Evolutionary conservation across 2,888 invertebrate species (phyloP).

Genomic region (Antheraea assamensis): DNA sequence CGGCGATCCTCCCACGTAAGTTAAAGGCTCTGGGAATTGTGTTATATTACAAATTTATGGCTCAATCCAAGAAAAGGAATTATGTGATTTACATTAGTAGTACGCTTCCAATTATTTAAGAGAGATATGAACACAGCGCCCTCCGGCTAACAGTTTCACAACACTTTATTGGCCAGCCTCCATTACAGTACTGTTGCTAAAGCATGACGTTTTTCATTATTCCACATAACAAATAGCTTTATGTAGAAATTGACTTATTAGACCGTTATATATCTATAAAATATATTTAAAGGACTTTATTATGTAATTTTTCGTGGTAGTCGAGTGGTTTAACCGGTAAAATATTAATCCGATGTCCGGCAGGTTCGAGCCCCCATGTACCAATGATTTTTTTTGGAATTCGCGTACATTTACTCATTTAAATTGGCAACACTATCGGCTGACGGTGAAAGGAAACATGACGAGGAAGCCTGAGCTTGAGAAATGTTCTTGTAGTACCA

Average conservation of each 20-base stretch:
- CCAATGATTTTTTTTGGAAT: too few species aligned
- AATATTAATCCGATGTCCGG: too few species aligned
- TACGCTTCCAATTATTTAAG: constrained; percentile 72
- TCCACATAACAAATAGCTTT: constrained; percentile 28
- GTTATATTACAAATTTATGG: constrained; percentile 58
- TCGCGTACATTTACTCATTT: too few species aligned
- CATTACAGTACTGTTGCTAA: constrained; percentile 54
- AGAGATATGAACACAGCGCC: constrained; percentile 47
- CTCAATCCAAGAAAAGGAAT: constrained; percentile 67
- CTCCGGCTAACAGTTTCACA: constrained; percentile 56
- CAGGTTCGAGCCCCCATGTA: too few species aligned
- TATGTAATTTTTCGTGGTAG: background rate
- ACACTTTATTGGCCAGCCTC: constrained; percentile 53
- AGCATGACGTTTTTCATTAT: constrained; percentile 57
- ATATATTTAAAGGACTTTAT: background rate
- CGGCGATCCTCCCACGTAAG: constrained; percentile 48
- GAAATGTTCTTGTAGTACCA: too few species aligned
- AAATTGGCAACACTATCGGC: too few species aligned
- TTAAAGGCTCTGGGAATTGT: constrained; percentile 35
- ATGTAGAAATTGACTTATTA: constrained; percentile 14
- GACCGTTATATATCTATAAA: background rate
- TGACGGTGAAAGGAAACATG: too few species aligned
- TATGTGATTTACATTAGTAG: constrained; percentile 68
- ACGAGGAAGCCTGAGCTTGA: too few species aligned
- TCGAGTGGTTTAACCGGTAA: too few species aligned